Evolutionary conservation across 2,797 vertebrate genomes (phyloP), one percentile per base, ranked within the genome.

Genomic region (Ficedula albicollis): DNA sequence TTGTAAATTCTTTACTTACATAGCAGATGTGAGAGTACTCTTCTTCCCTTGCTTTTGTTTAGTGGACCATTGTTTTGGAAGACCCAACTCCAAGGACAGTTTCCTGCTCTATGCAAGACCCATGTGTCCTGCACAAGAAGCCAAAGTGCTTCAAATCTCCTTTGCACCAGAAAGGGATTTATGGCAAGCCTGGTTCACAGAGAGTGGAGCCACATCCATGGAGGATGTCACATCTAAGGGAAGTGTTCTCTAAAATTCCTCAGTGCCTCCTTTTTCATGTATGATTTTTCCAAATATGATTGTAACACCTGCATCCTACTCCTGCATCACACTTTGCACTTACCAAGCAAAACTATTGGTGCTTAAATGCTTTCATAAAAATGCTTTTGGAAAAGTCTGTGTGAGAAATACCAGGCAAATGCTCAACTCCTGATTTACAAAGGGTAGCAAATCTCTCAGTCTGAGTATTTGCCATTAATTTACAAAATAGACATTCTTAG

Each of bases 81-180:
- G 26, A 41, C 8, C 5, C 7, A 62, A 6, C 29, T 91, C n/a
- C 29, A 86, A 82, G 48, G 59, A 56, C 25, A 46, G 2, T 14
- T 36, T 76, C 22, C 15, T 72, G 13, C 23, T 78, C 46, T 69
- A 2, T 36, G 5, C 11, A 36, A 27, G 23, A 20, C 21, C 63
- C 0, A 0, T 18, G 10, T 12, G 18, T 41, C 34, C 30, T 68
- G 26, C 26, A 43, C 1, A 7, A 39, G 16, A 63, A 6, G 22
- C 4, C 27, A 51, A 84, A 81, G 36, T 20, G 3, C 9, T 75
- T n/a, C 54, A 55, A 30, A 72, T 56, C 32, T 48, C 5, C 15
- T 77, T 63, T 81, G 22, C 62, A 72, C 15, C 51, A 51, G 32
- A 32, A 38, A 75, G 46, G 12, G 39, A 48, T 83, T 70, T 48